Base-by-base conservation (phyloP, 2,113 vertebrate species). In the Panthera tigris region DNA sequence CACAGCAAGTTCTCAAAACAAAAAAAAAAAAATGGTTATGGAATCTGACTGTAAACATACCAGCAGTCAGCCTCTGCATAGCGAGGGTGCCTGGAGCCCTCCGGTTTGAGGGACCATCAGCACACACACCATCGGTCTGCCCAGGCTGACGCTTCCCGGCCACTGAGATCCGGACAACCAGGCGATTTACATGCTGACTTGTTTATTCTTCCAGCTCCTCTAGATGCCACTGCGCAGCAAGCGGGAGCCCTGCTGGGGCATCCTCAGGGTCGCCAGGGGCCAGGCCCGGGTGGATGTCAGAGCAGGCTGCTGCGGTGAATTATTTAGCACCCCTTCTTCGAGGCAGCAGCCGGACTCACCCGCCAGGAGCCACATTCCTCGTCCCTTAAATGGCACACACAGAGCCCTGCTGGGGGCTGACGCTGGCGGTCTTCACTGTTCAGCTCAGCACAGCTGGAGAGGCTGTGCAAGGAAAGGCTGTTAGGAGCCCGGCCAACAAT, bases 221-320 rank as follows among this genome's bases (percentile, higher is more conserved):
- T 6, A 23, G 95, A 91, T 7, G 19, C 81, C 89, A n/a, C 71
- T 61, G 88, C 80, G 66, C 0, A 5, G 96, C 66, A 83, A 29
- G 84, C 15, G 80, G 94, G 9, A 0, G 0, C 71, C 95, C 69
- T 0, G 6, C 41, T 85, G 97, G 88, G 80, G 86, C n/a, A 11
- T 52, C 27, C 39, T 65, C 55, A 33, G 96, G 98, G 98, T 98
- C 97, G 74, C 73, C 0, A 0, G 96, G 92, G 61, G 86, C 94
- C 96, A 93, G 86, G 91, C 84, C 96, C 94, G 69, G 92, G 97
- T 79, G 96, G 95, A 96, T 92, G 97, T 95, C 98, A 97, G 96
- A 94, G 97, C 96, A 94, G 96, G 92, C 96, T 96, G 92, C 93
- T 48, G 87, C 87, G 84, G 94, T 98, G 97, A 98, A 98, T 98